Percentiles rank a stretch among this genome's conserved stretches.
Evolutionary conservation across 2,797 vertebrate species (phyloP).

Genomic region (Myotis myotis): DNA sequence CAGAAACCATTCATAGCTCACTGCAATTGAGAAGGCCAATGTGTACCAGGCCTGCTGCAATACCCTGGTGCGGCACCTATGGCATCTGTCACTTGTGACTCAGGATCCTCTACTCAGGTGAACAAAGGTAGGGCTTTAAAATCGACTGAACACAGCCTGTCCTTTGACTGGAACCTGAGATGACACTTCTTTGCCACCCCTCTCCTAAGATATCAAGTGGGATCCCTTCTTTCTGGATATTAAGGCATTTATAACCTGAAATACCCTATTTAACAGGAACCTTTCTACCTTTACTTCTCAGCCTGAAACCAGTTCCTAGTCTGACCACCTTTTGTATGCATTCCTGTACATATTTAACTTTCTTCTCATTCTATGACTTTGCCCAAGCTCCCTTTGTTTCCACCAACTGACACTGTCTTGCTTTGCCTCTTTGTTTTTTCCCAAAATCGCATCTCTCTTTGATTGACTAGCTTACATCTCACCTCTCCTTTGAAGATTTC

Average conservation of each 20-base stretch:
- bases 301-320: not conserved
- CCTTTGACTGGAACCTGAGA: not conserved
- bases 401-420: not conserved
- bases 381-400: not conserved
- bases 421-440: not conserved
- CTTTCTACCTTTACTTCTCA: not conserved
- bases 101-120: not conserved
- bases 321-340: not conserved
- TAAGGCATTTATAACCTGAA: not conserved
- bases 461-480: not conserved
- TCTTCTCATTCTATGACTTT: not conserved
- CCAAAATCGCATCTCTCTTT: not conserved
- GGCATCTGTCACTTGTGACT: not conserved
- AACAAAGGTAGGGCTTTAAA: not conserved
- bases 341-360: not conserved
- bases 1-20: not conserved
- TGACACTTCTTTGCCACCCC: not conserved
- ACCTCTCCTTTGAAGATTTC: not conserved
- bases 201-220: not conserved
- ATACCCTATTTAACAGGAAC: not conserved
- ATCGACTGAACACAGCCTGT: not conserved
- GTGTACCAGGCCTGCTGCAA: not conserved
- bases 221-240: not conserved
- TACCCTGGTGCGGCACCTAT: rapidly evolving
- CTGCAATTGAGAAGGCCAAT: not conserved